Base-by-base conservation (phyloP, 2,113 vertebrate species). In the Speoplatyrhinus poulsoni region DNA sequence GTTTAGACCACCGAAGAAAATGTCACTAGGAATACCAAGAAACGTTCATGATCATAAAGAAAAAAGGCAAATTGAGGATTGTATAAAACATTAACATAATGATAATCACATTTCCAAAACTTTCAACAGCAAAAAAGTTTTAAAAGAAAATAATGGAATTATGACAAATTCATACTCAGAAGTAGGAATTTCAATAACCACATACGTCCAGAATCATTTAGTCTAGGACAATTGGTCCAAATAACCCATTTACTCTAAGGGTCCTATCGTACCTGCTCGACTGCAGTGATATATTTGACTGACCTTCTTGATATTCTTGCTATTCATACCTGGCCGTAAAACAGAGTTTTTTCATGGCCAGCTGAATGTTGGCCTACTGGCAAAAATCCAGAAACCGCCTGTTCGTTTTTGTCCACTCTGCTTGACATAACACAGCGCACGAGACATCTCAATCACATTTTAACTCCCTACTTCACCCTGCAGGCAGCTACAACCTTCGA, bases 31-130 rank as follows among this genome's bases (percentile, higher is more conserved):
- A 65, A 71, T 49, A 69, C 74, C 53, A 56, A 63, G 53, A 75
- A 75, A 70, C 52, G 77, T 79, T 67, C 76, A 74, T 77, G 77
- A 60, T 7, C 16, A 69, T 12, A 73, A 65, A 54, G 60, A 68
- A 68, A 85, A 80, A 79, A 69, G 60, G 59, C 79, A 53, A 33
- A 63, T 77, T 19, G 19, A 62, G 68, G 48, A 56, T 71, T 67
- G 46, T 75, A 54, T 60, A 72, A 47, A 60, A 46, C n/a, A 76
- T 81, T 61, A 48, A 73, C 86, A 80, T 79, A 84, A 26, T 90
- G 86, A 82, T 73, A 66, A 77, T 80, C 72, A 26, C 53, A 72
- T 84, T 84, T 88, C 88, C 78, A 87, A 41, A 41, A 41, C 36
- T 76, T 76, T 79, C 72, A 62, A 50, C 70, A 80, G 70, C 26